These are phyloP conservation scores for Anseranas semipalmata DNA, from an alignment of 2,113 vertebrate genomes.

Conservation along the genomic window DNA sequence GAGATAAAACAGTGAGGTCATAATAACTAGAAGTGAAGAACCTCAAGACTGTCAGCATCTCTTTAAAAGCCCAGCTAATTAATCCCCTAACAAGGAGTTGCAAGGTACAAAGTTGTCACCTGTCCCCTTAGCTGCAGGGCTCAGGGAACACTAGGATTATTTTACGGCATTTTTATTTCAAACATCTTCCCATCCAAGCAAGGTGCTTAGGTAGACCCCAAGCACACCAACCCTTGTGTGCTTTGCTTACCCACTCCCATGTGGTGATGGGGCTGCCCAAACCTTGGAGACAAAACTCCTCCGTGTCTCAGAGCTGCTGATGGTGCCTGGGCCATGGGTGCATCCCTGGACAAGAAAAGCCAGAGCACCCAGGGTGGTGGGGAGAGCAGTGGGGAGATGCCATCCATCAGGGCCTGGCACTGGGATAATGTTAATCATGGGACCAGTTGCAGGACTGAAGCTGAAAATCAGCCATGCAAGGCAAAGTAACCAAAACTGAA, in stretches of 20 bases:
- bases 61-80: not conserved
- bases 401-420: not conserved
- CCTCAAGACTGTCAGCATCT: not conserved
- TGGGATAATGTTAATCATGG: not conserved
- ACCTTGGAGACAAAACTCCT: not conserved
- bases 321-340: not conserved
- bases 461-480: not conserved
- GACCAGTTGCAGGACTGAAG: not conserved
- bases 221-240: not conserved
- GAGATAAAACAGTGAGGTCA: not conserved
- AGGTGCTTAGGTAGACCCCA: not conserved
- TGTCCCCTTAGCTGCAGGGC: not conserved
- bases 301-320: not conserved
- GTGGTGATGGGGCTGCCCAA: accelerated
- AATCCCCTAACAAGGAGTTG: not conserved
- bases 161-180: not conserved
- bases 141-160: not conserved
- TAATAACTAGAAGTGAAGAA: not conserved
- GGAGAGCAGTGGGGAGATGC: not conserved
- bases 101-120: not conserved
- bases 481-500: not conserved
- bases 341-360: not conserved
- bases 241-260: not conserved
- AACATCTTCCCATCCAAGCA: not conserved
- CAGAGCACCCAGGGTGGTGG: not conserved